phyloP scores from a whole-genome alignment of 2,888 invertebrate species.

The Boloria euphrosyne region DNA sequence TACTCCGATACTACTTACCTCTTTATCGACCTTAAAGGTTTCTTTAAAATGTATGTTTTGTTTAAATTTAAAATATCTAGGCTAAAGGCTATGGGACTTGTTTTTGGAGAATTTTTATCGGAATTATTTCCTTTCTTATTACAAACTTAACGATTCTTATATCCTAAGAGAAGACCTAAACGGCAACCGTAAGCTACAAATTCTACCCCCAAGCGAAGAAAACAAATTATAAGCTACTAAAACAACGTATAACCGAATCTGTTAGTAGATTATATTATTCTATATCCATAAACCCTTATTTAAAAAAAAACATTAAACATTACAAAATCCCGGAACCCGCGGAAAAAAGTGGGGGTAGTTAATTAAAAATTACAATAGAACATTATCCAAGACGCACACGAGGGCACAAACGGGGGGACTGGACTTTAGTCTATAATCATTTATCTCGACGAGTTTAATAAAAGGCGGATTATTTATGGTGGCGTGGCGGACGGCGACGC shows the following conservation, averaged over 20 bases:
- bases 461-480: constrained; percentile 81
- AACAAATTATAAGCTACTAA: too few species aligned
- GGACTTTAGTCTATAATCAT: constrained; percentile 75
- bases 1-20: too few species aligned
- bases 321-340: constrained; percentile 3
- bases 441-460: constrained; percentile 82
- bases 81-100: too few species aligned
- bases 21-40: too few species aligned
- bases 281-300: background rate
- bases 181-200: too few species aligned
- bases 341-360: constrained; percentile 19
- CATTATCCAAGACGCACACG: constrained; percentile 38
- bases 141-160: too few species aligned
- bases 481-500: constrained; percentile 55
- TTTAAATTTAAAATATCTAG: too few species aligned
- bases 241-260: background rate
- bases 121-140: too few species aligned
- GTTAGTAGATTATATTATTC: background rate
- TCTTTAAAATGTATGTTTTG: too few species aligned
- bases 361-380: constrained; percentile 42
- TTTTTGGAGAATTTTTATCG: too few species aligned
- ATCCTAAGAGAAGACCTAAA: too few species aligned
- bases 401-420: constrained; percentile 65
- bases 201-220: too few species aligned
- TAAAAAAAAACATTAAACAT: background rate